Base-by-base conservation (phyloP, 2,888 invertebrate species). In the Proisotoma minuta region DNA sequence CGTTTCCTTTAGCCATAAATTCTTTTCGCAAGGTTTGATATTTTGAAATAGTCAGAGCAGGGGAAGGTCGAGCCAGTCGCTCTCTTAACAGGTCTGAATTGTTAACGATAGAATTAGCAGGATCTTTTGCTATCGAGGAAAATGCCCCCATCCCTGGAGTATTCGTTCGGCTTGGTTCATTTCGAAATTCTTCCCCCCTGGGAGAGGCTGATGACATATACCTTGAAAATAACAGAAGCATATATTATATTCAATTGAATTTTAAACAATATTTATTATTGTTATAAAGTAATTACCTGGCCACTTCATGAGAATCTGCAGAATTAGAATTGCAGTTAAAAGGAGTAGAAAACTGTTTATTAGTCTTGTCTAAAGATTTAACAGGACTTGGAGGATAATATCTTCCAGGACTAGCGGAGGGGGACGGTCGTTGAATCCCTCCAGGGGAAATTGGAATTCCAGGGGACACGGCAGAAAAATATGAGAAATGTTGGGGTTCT, bases 21-120 rank as follows among this genome's bases (percentile, higher is more conserved):
- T 72, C 71, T 58, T 69, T 71, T 20, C 70, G 53, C 4, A 66
- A 40, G 18, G 60, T 58, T 8, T 64, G 63, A 59, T 67, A 67
- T 29, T 67, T 67, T 0, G 64, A 58, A 1, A 53, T 54, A 18
- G 67, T 54, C 15, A 59, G 53, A 26, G 58, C 52, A 29, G 57
- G 34, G 1, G 58, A 60, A 8, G 64, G 63, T 43, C 63, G 63
- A 39, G 54, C 59, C n/a, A 66, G 52, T 18, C 68, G 50, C 39
- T 69, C 62, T 23, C 62, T 59, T 12, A 66, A 43, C 2, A 59
- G 63, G 28, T 66, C 63, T 2, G 65, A 48, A 40, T 34, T 58
- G 22, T 57, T 24, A 39, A 56, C 28, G 39, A 48, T 27, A 18
- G 27, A 26, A 4, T 18, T 28, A 3, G 28, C 52, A 52, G 5